Conservation (phyloP, 2,113 vertebrate species). For the Pristiophorus japonicus region DNA sequence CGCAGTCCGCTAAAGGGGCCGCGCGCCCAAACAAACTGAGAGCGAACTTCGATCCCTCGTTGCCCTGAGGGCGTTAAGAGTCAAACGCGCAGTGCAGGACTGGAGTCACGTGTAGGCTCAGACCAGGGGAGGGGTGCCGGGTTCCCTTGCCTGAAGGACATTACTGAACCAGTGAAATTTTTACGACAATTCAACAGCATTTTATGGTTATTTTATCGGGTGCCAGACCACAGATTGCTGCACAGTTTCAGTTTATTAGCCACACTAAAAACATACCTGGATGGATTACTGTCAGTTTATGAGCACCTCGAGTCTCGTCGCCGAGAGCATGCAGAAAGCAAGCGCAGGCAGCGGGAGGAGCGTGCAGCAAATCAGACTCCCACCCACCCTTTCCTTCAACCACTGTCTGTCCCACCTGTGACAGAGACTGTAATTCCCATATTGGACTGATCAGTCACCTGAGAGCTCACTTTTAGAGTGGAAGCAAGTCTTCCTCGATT, state of each 20-base stretch:
- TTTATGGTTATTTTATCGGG: not conserved
- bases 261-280: not conserved
- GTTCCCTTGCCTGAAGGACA: not conserved
- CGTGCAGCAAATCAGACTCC: too few species aligned
- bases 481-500: too few species aligned
- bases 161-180: not conserved
- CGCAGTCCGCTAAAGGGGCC: too few species aligned
- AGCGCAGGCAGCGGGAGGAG: too few species aligned
- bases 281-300: not conserved
- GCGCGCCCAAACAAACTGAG: too few species aligned
- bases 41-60: not conserved
- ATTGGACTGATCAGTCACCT: too few species aligned
- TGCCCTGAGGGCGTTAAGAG: not conserved
- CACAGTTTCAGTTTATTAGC: not conserved
- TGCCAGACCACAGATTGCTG: not conserved
- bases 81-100: not conserved
- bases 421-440: too few species aligned
- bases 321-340: too few species aligned
- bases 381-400: too few species aligned
- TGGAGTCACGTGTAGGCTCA: not conserved
- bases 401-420: too few species aligned
- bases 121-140: not conserved
- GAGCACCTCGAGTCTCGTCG: too few species aligned
- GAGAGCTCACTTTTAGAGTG: too few species aligned
- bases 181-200: not conserved